Base-by-base conservation (phyloP, 2,113 vertebrate genomes). In the Lepus europaeus region DNA sequence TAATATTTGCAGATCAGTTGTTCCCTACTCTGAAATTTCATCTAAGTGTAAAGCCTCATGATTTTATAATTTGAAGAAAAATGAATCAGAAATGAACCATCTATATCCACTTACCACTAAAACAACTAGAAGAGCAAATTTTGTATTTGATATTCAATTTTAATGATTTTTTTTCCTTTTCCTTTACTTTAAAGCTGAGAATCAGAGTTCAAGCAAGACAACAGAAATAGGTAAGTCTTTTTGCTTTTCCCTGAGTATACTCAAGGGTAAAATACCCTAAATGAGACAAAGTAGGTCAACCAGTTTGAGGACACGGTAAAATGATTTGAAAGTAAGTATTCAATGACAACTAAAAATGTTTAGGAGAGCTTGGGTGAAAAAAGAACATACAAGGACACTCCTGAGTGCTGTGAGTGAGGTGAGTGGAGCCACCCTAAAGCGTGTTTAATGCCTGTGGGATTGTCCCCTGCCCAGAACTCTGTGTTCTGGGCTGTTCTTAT, bases 131-230 rank as follows among this genome's bases (percentile, higher is more conserved):
- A 92, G 45, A 90, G 2, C 8, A 79, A 9, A 66, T 76, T 23
- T 83, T 16, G 56, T 53, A 86, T n/a, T 82, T 39, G 59, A n/a
- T 23, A 16, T 83, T 90, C 53, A 81, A 84, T 82, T 90, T 81
- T 59, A 74, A 11, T 95, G n/a, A 36, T 94, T 77, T 87, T 27
- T 70, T 80, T 93, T 91, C 76, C 33, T 33, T 33, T 33, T 33
- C 33, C 36, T 87, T 90, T 70, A 17, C 33, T 81, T 64, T 89
- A 94, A 92, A 97, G 97, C 92, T 93, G 92, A 90, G 81, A 96
- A 51, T 70, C 81, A 49, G 51, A 96, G 33, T 78, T 92, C 81
- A 85, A 31, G 25, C 49, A 36, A 64, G n/a, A 73, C 85, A 78
- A 87, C 88, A 78, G 22, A 69, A 33, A 33, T 84, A 97, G 95